phyloP scores from a whole-genome alignment of 2,797 vertebrate species.

The Melanogrammus aeglefinus region DNA sequence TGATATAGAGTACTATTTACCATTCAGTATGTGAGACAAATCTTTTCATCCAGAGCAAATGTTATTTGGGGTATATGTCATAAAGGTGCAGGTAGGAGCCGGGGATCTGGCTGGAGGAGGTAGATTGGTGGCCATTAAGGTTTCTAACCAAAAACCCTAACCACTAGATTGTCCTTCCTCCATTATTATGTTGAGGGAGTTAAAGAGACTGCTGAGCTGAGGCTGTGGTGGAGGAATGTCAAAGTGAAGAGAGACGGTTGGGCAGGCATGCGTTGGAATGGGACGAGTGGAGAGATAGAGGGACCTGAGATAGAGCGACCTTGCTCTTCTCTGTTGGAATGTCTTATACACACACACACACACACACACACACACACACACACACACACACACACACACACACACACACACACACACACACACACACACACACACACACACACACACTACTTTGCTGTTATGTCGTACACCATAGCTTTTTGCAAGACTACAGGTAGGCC shows the following conservation, averaged over 20 bases:
- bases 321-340: neutral
- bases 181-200: neutral
- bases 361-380: no score
- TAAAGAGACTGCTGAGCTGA: neutral
- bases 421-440: no score
- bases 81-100: neutral
- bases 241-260: neutral
- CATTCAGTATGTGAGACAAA: neutral
- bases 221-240: neutral
- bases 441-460: no score
- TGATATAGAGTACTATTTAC: neutral
- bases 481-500: no score
- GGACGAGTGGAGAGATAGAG: neutral
- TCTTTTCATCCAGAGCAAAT: neutral
- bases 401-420: slow-evolving; percentile 4
- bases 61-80: neutral
- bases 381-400: neutral
- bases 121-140: neutral
- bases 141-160: neutral
- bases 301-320: neutral
- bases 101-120: neutral
- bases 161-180: neutral
- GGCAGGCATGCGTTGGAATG: neutral
- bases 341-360: no score
- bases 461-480: neutral